Evolutionary conservation across 1,140 invertebrate genomes (phyloP), one percentile per base, ranked within the genome.

Genomic region (Hycleus phaleratus): DNA sequence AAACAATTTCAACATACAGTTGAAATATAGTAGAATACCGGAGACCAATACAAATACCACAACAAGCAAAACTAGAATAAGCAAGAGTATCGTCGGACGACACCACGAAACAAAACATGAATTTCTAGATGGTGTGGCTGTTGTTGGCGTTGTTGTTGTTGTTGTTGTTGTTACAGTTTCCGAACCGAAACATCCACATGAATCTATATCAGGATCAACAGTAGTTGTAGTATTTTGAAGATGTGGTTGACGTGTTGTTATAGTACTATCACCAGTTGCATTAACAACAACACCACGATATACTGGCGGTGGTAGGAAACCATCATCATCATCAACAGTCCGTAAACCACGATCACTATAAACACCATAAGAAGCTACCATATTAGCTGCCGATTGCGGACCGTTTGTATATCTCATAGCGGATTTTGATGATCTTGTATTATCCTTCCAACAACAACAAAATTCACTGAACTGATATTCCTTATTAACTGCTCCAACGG

Each of bases 211-310:
- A 26, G 32, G 32, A 32, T 32, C 32, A 32, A 32, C 32, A 32
- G 4, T 32, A 32, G 32, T 32, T 32, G 32, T 32, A 32, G 32
- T 32, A 38, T 53, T 42, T 45, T 53, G 48, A 11, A 49, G 26
- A 25, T 49, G 51, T 26, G 25, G n/a, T n/a, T 45, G 38, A 25
- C 57, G 56, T 46, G 78, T 69, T 32, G 11, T 11, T 0, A 78
- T 75, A 49, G 69, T 73, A 3, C 71, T 77, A 55, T 79, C 75
- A 3, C 77, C 77, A 56, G 73, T 74, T 24, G 74, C 74, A 60
- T 79, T 79, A 6, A 80, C 78, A 7, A 81, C 73, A 7, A 80
- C 76, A 4, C 78, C 78, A 43, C 78, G 77, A 53, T 78, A 79
- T 1, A 72, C 73, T 26, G 56, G 78, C 7, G 52, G 77, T 67